phyloP scores from a whole-genome alignment of 2,888 invertebrate species.

The Meiosimyza platycephala region DNA sequence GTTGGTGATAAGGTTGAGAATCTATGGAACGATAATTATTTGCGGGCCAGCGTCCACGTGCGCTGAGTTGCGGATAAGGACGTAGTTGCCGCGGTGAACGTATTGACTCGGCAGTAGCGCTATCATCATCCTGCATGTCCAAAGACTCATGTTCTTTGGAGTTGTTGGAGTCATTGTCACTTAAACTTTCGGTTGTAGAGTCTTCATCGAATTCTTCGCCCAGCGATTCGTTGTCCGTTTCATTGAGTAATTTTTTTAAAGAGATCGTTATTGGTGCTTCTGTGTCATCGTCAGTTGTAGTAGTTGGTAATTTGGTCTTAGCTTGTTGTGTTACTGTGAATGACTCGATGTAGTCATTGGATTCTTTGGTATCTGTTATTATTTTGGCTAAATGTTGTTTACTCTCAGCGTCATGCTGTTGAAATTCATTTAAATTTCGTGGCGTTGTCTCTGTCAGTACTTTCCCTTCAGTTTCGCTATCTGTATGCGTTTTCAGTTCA shows the following conservation, averaged over 20 bases:
- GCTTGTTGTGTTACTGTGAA: too few species aligned
- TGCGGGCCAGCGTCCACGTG: constrained; percentile 30
- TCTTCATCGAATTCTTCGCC: neutral
- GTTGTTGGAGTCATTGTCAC: constrained; percentile 43
- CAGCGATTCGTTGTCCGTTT: neutral
- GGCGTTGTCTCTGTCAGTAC: neutral
- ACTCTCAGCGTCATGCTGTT: neutral
- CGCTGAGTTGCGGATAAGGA: constrained; percentile 43
- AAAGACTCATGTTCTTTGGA: constrained; percentile 43
- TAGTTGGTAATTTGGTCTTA: neutral
- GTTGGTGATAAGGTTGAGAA: constrained; percentile 47
- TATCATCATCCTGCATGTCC: constrained; percentile 48
- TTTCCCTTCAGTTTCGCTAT: neutral
- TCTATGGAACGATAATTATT: constrained; percentile 58
- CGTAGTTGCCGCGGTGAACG: constrained; percentile 62
- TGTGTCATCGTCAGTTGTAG: neutral
- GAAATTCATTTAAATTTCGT: neutral
- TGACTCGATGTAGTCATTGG: constrained; percentile 24
- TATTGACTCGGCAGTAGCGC: constrained; percentile 54
- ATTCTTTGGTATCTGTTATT: constrained; percentile 17
- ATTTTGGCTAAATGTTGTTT: neutral
- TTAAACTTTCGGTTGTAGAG: neutral
- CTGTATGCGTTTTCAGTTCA: neutral
- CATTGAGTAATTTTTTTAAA: neutral
- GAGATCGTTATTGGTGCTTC: constrained; percentile 21